Conservation (phyloP, 2,113 vertebrate species). For the Hymenochirus boettgeri region DNA sequence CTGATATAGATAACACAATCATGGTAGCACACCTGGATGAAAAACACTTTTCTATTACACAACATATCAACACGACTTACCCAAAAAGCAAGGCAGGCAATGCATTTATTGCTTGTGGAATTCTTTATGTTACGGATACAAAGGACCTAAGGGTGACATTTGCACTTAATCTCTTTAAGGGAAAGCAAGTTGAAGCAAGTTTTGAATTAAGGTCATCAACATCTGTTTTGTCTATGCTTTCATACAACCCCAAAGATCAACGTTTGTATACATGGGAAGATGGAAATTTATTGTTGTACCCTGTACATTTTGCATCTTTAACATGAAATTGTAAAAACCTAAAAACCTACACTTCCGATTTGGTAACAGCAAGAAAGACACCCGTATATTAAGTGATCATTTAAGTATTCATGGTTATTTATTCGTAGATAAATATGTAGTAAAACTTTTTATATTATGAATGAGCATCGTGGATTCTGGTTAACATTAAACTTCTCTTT, state of each 20-base stretch:
- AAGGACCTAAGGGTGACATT: slow-evolving; percentile 79
- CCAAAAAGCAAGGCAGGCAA: slow-evolving; percentile 89
- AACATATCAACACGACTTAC: slow-evolving; percentile 81
- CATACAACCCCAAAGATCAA: slow-evolving; percentile 78
- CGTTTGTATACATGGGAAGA: slow-evolving; percentile 87
- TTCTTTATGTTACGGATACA: slow-evolving; percentile 88
- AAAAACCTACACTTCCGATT: too few species aligned
- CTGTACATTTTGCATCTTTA: slow-evolving; percentile 70
- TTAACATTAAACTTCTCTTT: too few species aligned
- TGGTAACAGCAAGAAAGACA: too few species aligned
- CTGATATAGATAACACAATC: slow-evolving; percentile 73
- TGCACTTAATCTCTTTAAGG: slow-evolving; percentile 82
- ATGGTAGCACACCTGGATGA: slow-evolving; percentile 81
- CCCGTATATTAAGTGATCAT: too few species aligned
- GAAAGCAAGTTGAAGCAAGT: slow-evolving; percentile 73
- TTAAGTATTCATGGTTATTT: too few species aligned
- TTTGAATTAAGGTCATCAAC: slow-evolving; percentile 76
- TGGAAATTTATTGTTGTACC: slow-evolving; percentile 72
- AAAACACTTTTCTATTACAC: slow-evolving; percentile 70
- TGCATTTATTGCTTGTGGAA: slow-evolving; percentile 80
- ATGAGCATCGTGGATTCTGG: too few species aligned
- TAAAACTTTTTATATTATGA: too few species aligned
- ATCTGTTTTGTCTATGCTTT: slow-evolving; percentile 86
- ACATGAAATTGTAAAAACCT: too few species aligned
- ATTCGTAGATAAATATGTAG: too few species aligned